Base-by-base conservation (phyloP, 1,140 invertebrate genomes). In the Pomacea maculata region DNA sequence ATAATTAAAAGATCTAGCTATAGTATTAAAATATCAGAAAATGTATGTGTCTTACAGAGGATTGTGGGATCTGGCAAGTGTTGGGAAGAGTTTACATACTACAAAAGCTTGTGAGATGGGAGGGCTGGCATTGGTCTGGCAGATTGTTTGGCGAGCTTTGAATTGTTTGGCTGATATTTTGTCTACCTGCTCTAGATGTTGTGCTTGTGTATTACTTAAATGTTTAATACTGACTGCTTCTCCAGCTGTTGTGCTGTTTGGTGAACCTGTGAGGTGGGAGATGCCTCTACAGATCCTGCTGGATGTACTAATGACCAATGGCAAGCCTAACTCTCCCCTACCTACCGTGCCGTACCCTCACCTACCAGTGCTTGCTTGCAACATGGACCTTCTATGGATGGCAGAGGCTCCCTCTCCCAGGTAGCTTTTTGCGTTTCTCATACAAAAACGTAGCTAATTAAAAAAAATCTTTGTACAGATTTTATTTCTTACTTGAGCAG, bases 301-400 rank as follows among this genome's bases (percentile, higher is more conserved):
- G 15, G 95, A 95, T 89, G 91, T 95, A n/a, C 84, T 95, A 9
- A 89, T 95, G 87, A 94, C 94, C 6, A 92, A 94, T 87, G 95
- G 95, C 15, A 86, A 87, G 54, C 90, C 91, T 6, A 85, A 83
- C 34, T 81, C 87, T 65, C 88, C 92, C n/a, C 91, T 92, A 6
- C 77, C 82, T 8, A 85, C 85, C 7, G 85, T 89, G 29, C 92
- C 93, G 21, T 93, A 94, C 87, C 94, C 94, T 52, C 94, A 95
- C 88, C 75, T 91, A 19, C 91, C 91, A 29, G 85, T 92, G 29
- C 85, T 92, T 29, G 91, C 91, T 11, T 92, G 91, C 80, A 92
- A 92, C 79, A 90, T 91, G 86, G 91, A 92, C 78, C 83, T 92
- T 29, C 80, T 91, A 9, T 92, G 90, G 86, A 92, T 91, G 91